phyloP scores from a whole-genome alignment of 1,140 invertebrate species.

The Drosophila orosa region DNA sequence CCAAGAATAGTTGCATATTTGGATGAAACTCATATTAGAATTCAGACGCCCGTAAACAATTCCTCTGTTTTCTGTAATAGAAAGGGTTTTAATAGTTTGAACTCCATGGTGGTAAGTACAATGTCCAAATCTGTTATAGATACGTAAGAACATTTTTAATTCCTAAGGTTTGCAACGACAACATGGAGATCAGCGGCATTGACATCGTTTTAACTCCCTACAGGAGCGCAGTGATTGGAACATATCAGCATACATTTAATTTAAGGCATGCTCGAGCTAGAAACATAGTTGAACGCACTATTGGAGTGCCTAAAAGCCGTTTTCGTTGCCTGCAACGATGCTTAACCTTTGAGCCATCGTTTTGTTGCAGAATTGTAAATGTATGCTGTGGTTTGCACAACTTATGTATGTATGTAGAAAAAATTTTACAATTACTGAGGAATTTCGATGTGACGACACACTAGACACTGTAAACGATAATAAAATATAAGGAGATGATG shows the following conservation, averaged over 20 bases:
- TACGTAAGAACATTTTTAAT: not conserved
- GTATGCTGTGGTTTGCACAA: slow-evolving; percentile 1
- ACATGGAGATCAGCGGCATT: slow-evolving; percentile 20
- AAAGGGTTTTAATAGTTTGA: slow-evolving; percentile 13
- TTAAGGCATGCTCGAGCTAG: not conserved
- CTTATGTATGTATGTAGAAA: not conserved
- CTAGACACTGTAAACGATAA: not conserved
- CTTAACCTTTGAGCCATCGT: not conserved
- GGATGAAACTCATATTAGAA: slow-evolving; percentile 16
- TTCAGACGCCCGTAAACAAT: not conserved
- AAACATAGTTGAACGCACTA: not conserved
- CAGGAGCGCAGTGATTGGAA: not conserved
- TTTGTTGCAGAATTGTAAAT: not conserved
- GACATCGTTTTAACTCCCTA: slow-evolving; percentile 1
- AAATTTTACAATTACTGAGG: not conserved
- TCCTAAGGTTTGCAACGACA: slow-evolving; percentile 5
- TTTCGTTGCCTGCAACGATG: slow-evolving; percentile 5
- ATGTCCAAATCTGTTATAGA: not conserved
- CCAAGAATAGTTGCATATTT: not conserved
- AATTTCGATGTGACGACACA: not conserved
- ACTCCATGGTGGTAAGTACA: slow-evolving; percentile 25
- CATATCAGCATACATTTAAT: not conserved
- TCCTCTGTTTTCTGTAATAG: slow-evolving; percentile 2
- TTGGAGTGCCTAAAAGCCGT: not conserved
- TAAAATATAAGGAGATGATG: not conserved